Conservation (phyloP, 2,888 invertebrate genomes). For the Micropterix aruncella region DNA sequence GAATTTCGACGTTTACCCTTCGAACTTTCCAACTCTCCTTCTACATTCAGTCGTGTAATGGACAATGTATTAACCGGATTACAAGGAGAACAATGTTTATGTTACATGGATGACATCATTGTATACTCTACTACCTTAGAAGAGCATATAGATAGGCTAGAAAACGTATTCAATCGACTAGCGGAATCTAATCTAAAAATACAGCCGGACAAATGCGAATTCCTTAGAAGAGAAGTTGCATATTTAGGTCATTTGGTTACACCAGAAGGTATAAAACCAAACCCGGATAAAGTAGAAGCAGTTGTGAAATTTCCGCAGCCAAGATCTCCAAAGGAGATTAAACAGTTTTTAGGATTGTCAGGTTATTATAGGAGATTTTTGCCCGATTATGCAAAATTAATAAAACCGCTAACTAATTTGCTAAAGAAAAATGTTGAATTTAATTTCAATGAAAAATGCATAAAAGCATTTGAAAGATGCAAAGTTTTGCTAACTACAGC, state of each 20-base stretch:
- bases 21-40: slow-evolving; percentile 16
- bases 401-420: slow-evolving; percentile 14
- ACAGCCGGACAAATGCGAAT: no score
- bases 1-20: slow-evolving; percentile 17
- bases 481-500: slow-evolving; percentile 14
- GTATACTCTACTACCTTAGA: no score
- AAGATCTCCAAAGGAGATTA: slow-evolving; percentile 6
- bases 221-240: slow-evolving; percentile 12
- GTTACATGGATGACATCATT: slow-evolving; percentile 16
- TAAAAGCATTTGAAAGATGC: slow-evolving; percentile 14
- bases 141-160: slow-evolving; percentile 11
- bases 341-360: slow-evolving; percentile 12
- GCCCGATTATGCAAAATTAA: slow-evolving; percentile 14
- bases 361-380: slow-evolving; percentile 16
- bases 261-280: slow-evolving; percentile 9
- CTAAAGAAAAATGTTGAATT: slow-evolving; percentile 13
- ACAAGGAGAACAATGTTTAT: slow-evolving; percentile 10
- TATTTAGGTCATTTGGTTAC: slow-evolving; percentile 12
- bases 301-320: slow-evolving; percentile 14
- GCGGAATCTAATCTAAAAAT: slow-evolving; percentile 13
- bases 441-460: slow-evolving; percentile 10
- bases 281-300: slow-evolving; percentile 8
- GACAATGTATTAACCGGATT: slow-evolving; percentile 15
- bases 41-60: slow-evolving; percentile 18
- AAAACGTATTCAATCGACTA: slow-evolving; percentile 10